phyloP scores from a whole-genome alignment of 2,113 vertebrate genomes.

The Scopus umbretta region DNA sequence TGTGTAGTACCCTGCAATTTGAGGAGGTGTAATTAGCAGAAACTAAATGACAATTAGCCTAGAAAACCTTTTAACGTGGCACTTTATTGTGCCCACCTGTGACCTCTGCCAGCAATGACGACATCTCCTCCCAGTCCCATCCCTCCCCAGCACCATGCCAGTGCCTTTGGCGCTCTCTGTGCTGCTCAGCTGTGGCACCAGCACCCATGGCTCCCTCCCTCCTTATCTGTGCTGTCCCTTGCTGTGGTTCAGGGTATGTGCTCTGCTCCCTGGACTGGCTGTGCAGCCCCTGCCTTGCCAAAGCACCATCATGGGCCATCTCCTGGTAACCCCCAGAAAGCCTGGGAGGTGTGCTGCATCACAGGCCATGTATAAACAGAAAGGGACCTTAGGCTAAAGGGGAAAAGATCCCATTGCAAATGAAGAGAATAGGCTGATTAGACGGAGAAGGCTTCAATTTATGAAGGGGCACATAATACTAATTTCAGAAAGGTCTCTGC shows the following conservation, averaged over 20 bases:
- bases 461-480: not conserved
- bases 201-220: not conserved
- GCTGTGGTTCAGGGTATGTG: rapidly evolving
- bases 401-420: not conserved
- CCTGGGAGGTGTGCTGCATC: not conserved
- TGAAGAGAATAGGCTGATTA: not conserved
- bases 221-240: rapidly evolving
- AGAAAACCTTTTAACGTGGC: not conserved
- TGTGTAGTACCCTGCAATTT: not conserved
- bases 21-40: not conserved
- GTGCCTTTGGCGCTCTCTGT: not conserved
- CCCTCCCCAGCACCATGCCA: not conserved
- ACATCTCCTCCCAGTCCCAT: not conserved
- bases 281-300: not conserved
- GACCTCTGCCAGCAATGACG: not conserved
- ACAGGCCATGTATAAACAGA: not conserved
- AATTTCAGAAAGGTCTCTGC: not conserved
- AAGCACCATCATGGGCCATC: rapidly evolving
- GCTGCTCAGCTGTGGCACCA: not conserved
- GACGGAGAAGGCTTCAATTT: not conserved
- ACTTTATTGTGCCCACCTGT: not conserved
- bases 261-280: not conserved
- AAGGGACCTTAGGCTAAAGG: not conserved
- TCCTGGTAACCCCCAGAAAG: not conserved
- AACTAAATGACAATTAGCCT: not conserved